These are phyloP conservation scores for Tapera naevia DNA, from an alignment of 2,797 vertebrate genomes.

Conservation along the genomic window DNA sequence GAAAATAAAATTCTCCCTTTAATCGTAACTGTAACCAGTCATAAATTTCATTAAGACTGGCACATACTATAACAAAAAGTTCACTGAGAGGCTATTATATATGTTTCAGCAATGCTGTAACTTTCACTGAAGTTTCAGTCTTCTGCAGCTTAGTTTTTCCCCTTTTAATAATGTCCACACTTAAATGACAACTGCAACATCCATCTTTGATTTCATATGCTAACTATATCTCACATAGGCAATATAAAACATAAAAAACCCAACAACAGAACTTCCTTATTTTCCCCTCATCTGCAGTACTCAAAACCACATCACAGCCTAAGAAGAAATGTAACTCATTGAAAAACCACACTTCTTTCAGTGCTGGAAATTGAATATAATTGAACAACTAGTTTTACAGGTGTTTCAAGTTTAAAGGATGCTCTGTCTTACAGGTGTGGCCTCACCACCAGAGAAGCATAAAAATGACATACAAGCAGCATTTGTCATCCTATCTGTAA, in stretches of 20 bases:
- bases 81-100: background rate
- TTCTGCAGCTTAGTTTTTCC: background rate
- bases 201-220: background rate
- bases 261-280: slow-evolving; percentile 23
- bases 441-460: background rate
- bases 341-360: slow-evolving; percentile 52
- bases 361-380: slow-evolving; percentile 16
- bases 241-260: background rate
- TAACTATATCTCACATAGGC: background rate
- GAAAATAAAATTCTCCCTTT: background rate
- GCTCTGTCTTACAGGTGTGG: slow-evolving; percentile 37
- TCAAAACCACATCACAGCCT: slow-evolving; percentile 40
- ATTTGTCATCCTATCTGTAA: slow-evolving; percentile 35
- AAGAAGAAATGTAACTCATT: slow-evolving; percentile 42
- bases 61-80: background rate
- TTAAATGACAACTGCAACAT: background rate
- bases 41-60: background rate
- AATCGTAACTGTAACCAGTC: background rate
- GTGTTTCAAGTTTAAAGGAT: slow-evolving; percentile 59
- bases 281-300: slow-evolving; percentile 34
- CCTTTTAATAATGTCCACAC: background rate
- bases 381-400: slow-evolving; percentile 59
- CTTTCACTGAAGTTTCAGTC: background rate
- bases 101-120: background rate
- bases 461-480: slow-evolving; percentile 7